A percentile compares a stretch with the other conserved stretches of the same genome.
Evolutionary conservation across 2,113 vertebrate genomes (phyloP).

Genomic region (Micronycteris hirsuta): DNA sequence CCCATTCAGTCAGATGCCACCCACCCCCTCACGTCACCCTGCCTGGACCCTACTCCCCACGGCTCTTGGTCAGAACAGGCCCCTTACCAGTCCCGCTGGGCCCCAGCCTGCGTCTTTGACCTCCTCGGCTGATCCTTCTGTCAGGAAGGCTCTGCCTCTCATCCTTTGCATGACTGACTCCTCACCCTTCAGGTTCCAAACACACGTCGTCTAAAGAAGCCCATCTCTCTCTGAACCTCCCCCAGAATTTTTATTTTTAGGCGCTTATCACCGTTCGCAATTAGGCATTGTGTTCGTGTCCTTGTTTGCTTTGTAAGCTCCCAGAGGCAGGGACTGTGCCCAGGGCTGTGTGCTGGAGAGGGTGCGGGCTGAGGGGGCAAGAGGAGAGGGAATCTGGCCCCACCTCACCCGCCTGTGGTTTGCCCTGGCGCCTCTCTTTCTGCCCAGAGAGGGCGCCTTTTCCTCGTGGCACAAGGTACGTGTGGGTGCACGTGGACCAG

Average conservation of each 20-base stretch:
- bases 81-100: neutral
- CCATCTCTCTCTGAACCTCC: neutral
- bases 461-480: neutral
- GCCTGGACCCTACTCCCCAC: neutral
- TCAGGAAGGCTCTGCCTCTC: neutral
- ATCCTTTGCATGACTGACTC: neutral
- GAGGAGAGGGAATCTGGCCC: rapidly evolving
- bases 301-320: neutral
- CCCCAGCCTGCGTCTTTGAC: neutral
- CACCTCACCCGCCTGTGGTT: rapidly evolving
- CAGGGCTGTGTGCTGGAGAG: neutral
- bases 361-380: rapidly evolving
- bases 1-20: too few species aligned
- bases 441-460: neutral
- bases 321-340: neutral
- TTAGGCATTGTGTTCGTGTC: neutral
- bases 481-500: rapidly evolving
- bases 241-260: neutral
- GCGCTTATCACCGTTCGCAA: neutral
- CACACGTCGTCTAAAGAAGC: neutral
- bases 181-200: neutral
- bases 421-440: neutral
- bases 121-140: neutral
- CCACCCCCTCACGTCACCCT: neutral
- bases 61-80: neutral